Percentiles rank a stretch among this genome's conserved stretches.
Conservation (phyloP, 92 coral and sea anemone species). For the Micromussa lordhowensis region DNA sequence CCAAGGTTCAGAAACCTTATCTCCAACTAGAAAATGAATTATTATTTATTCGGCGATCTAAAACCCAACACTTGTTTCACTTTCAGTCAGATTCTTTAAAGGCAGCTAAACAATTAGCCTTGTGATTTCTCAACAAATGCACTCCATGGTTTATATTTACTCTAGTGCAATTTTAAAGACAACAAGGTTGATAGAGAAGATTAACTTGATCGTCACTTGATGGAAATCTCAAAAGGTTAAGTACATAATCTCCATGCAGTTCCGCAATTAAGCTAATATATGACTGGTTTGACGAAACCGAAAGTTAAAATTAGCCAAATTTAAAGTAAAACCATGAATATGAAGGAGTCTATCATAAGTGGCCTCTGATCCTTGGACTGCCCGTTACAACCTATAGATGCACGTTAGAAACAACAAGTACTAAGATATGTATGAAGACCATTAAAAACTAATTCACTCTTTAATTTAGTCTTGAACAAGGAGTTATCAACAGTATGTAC, state of each 20-base stretch:
- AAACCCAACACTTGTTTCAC: background rate
- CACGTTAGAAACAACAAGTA: background rate
- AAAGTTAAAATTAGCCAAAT: background rate
- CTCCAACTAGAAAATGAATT: background rate
- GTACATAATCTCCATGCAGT: background rate
- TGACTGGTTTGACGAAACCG: background rate
- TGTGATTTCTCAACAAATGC: background rate
- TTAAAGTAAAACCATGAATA: background rate
- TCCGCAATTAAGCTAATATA: background rate
- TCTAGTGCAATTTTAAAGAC: background rate
- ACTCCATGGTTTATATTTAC: background rate
- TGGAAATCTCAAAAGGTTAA: background rate
- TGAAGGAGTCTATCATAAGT: background rate
- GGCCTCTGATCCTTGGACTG: background rate
- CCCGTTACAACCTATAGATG: background rate
- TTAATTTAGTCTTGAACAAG: background rate
- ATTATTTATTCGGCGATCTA: background rate
- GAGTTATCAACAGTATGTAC: constrained; percentile 39
- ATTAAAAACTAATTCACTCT: background rate
- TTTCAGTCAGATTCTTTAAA: background rate
- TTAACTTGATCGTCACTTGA: background rate
- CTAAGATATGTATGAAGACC: background rate
- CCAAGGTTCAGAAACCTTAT: background rate
- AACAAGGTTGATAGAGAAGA: background rate
- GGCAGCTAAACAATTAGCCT: background rate